These are phyloP conservation scores for Drosophila villosipedis DNA, from an alignment of 2,888 invertebrate species.

Conservation along the genomic window DNA sequence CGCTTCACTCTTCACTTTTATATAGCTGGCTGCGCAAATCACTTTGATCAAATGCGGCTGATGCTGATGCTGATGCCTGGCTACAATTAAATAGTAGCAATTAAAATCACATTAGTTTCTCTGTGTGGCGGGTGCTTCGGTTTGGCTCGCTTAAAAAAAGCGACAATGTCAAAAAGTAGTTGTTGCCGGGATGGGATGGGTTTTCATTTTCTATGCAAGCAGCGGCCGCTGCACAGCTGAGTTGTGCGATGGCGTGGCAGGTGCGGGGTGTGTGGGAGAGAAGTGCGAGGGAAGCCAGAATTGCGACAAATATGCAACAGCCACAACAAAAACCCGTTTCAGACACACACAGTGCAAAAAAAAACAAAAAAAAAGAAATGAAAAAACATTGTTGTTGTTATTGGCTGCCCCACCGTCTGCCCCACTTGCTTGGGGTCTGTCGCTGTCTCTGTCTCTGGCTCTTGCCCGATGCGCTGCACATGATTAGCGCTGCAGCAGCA, in stretches of 20 bases:
- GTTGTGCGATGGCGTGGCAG: not conserved
- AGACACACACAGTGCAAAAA: slow-evolving; percentile 50
- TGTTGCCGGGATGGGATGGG: slow-evolving; percentile 4
- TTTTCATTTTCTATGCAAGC: slow-evolving; percentile 20
- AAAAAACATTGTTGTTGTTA: slow-evolving; percentile 54
- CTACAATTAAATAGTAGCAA: slow-evolving; percentile 47
- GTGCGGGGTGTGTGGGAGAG: not conserved
- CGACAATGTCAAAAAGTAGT: slow-evolving; percentile 22
- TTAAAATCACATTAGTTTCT: slow-evolving; percentile 69
- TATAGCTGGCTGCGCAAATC: slow-evolving; percentile 25
- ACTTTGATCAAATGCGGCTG: slow-evolving; percentile 25
- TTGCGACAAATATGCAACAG: slow-evolving; percentile 56
- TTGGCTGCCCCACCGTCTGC: slow-evolving; percentile 52
- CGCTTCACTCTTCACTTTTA: slow-evolving; percentile 5
- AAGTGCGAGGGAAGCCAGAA: slow-evolving; percentile 17
- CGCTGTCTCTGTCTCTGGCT: slow-evolving; percentile 22
- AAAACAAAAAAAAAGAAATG: not conserved
- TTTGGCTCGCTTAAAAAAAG: slow-evolving; percentile 12
- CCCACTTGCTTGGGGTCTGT: slow-evolving; percentile 63
- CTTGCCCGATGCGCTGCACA: slow-evolving; percentile 58
- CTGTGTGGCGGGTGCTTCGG: slow-evolving; percentile 4
- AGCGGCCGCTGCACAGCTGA: slow-evolving; percentile 39
- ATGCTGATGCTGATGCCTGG: slow-evolving; percentile 11
- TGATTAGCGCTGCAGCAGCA: slow-evolving; percentile 65
- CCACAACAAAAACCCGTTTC: slow-evolving; percentile 65